A percentile compares a stretch with the other conserved stretches of the same genome.
phyloP scores from a whole-genome alignment of 2,797 vertebrate species.

The Podargus strigoides region DNA sequence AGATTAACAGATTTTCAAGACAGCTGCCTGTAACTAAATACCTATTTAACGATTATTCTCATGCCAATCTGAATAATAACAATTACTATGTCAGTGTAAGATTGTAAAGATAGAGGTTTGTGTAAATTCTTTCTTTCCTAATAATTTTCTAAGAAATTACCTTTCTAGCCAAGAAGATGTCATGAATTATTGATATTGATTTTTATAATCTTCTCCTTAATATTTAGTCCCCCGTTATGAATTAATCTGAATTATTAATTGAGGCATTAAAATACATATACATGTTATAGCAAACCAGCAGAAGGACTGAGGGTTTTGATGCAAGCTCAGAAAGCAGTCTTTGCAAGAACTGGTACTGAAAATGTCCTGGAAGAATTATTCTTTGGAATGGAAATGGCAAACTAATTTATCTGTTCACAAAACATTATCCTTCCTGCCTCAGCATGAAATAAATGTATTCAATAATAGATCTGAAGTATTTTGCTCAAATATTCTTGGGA shows the following conservation, averaged over 20 bases:
- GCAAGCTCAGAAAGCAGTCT: background rate
- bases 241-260: slow-evolving; percentile 61
- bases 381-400: background rate
- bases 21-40: slow-evolving; percentile 6
- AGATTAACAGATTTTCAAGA: slow-evolving; percentile 15
- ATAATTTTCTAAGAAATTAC: slow-evolving; percentile 29
- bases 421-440: background rate
- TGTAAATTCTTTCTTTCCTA: slow-evolving; percentile 40
- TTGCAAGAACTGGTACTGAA: background rate
- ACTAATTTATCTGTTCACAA: background rate
- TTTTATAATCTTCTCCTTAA: slow-evolving; percentile 34
- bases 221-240: slow-evolving; percentile 35
- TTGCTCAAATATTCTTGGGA: background rate
- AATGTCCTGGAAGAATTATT: background rate
- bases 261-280: slow-evolving; percentile 17
- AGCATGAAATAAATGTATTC: background rate
- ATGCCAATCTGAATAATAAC: background rate
- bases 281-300: background rate
- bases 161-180: background rate
- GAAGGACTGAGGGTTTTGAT: background rate
- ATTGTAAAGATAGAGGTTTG: background rate
- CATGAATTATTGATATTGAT: slow-evolving; percentile 43
- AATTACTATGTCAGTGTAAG: background rate
- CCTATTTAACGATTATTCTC: slow-evolving; percentile 1
- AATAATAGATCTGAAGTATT: background rate